Percentiles rank a stretch among this genome's conserved stretches.
These are phyloP conservation scores for Ptiloglossa arizonensis DNA, from an alignment of 1,140 invertebrate genomes.

Conservation along the genomic window DNA sequence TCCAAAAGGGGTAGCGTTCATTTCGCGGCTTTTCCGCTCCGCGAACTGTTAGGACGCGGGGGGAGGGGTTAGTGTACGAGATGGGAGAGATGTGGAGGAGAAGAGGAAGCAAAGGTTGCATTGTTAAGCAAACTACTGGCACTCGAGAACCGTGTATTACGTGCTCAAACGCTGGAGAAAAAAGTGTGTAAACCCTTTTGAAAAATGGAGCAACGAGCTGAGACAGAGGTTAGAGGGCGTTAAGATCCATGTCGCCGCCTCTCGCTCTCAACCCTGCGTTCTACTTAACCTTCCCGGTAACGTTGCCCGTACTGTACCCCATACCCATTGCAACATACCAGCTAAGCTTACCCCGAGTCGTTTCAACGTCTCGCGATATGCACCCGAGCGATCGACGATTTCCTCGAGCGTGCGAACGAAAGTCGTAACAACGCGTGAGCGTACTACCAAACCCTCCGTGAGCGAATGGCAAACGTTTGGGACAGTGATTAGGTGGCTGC, in stretches of 20 bases:
- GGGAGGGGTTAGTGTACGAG: not conserved
- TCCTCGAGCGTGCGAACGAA: not conserved
- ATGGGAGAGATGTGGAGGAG: not conserved
- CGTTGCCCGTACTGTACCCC: not conserved
- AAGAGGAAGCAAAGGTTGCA: no score
- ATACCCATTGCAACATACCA: no score
- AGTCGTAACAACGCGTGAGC: no score
- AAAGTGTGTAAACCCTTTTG: conserved; percentile 72
- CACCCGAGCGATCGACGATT: not conserved
- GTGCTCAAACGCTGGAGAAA: conserved; percentile 71
- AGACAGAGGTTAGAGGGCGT: conserved; percentile 58
- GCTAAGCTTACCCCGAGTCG: not conserved
- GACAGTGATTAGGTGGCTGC: no score
- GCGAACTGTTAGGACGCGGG: not conserved
- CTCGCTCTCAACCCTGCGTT: conserved; percentile 43
- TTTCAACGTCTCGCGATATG: not conserved
- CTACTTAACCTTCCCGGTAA: conserved; percentile 53
- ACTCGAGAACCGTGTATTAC: conserved; percentile 71
- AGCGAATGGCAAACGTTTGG: no score
- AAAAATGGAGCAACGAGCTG: conserved; percentile 73
- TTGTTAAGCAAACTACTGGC: conserved; percentile 76
- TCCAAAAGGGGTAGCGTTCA: not conserved
- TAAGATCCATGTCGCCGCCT: conserved; percentile 61
- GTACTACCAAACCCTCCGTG: no score
- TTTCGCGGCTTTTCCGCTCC: conserved; percentile 9